Evolutionary conservation across 2,797 vertebrate species (phyloP).

Genomic region (Poecile montanus): DNA sequence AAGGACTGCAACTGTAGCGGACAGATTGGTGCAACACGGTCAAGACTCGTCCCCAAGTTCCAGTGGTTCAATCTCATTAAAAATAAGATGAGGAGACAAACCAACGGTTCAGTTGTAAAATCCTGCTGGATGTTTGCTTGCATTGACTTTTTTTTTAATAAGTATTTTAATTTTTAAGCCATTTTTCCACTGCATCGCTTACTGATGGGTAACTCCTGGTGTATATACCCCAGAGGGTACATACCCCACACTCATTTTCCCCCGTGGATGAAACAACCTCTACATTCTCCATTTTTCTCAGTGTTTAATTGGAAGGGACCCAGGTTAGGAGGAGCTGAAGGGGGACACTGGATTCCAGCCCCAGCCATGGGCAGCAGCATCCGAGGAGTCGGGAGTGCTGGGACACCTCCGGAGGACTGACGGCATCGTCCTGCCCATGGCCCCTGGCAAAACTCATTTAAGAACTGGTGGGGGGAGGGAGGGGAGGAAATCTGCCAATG

Average conservation of each 20-base stretch:
- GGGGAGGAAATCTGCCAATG: background rate
- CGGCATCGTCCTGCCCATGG: background rate
- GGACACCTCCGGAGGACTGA: background rate
- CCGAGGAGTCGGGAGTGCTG: background rate
- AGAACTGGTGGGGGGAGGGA: background rate
- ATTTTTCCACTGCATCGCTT: background rate
- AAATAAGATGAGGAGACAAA: conserved; percentile 83
- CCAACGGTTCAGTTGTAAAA: conserved; percentile 86
- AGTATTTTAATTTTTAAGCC: background rate
- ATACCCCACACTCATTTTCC: background rate
- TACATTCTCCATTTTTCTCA: background rate
- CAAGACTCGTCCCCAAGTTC: conserved; percentile 83
- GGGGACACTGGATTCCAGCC: background rate
- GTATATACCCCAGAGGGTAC: background rate
- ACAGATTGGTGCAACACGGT: conserved; percentile 79
- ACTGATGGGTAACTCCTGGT: background rate
- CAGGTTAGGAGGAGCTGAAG: conserved; percentile 11
- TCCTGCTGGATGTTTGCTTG: conserved; percentile 85
- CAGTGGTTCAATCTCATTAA: conserved; percentile 84
- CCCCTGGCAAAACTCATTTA: background rate
- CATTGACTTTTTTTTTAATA: background rate
- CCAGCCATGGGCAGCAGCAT: background rate
- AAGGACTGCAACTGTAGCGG: conserved; percentile 86
- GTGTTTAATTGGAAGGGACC: background rate
- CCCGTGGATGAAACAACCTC: background rate